These are phyloP conservation scores for Molossus alvarezi DNA, from an alignment of 2,797 vertebrate genomes.

Conservation along the genomic window DNA sequence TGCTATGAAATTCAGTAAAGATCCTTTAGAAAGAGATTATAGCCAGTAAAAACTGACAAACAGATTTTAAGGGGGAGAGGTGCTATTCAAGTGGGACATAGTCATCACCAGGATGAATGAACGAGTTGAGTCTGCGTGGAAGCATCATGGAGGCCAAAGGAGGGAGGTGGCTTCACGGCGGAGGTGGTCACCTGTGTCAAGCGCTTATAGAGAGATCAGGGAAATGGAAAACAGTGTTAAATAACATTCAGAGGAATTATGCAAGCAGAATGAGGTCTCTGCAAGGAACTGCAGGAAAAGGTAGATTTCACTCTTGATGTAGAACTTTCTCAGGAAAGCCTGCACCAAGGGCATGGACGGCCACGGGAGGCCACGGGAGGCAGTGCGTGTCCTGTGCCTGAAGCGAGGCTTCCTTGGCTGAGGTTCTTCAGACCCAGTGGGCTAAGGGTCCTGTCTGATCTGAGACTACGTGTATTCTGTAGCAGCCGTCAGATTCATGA, in stretches of 20 bases:
- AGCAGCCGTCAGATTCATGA: not conserved
- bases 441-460: not conserved
- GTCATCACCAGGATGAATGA: not conserved
- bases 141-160: not conserved
- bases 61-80: not conserved
- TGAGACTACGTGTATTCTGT: not conserved
- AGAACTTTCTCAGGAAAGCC: not conserved
- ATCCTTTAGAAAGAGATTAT: not conserved
- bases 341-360: not conserved
- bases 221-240: slow-evolving; percentile 9
- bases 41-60: not conserved
- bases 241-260: not conserved
- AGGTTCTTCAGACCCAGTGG: not conserved
- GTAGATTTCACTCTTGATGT: not conserved
- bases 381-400: not conserved
- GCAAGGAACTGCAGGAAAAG: not conserved
- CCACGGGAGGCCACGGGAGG: not conserved
- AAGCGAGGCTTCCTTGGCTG: not conserved
- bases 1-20: not conserved
- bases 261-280: not conserved
- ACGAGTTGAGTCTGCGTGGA: not conserved
- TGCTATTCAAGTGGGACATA: not conserved
- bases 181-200: not conserved
- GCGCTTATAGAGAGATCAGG: not conserved
- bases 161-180: not conserved